Evolutionary conservation across 2,113 vertebrate species (phyloP).

Genomic region (Cercocebus atys): DNA sequence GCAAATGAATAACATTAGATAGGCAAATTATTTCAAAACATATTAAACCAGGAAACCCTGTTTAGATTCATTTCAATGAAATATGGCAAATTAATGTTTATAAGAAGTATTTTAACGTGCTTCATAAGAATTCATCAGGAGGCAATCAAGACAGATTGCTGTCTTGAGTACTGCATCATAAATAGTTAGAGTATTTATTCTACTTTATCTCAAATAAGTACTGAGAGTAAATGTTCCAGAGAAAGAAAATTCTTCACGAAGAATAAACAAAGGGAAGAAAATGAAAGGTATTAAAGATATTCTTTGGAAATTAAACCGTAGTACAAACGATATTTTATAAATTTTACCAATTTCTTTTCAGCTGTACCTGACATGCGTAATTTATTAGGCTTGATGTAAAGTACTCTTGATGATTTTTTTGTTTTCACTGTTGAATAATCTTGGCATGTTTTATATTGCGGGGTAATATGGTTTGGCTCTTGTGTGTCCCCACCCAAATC

Average conservation of each 20-base stretch:
- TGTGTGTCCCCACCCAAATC: too few species aligned
- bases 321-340: background rate
- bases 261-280: background rate
- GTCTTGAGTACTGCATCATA: constrained; percentile 33
- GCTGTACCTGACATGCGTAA: background rate
- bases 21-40: constrained; percentile 29
- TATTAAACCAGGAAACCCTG: constrained; percentile 30
- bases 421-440: background rate
- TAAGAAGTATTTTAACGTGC: constrained; percentile 62
- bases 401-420: background rate
- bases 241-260: background rate
- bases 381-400: background rate
- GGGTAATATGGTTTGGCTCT: too few species aligned
- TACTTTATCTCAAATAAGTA: constrained; percentile 57
- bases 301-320: constrained; percentile 13
- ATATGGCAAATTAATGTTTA: constrained; percentile 59
- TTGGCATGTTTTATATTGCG: background rate
- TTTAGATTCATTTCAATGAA: constrained; percentile 52
- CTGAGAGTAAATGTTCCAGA: constrained; percentile 52
- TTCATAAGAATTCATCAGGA: constrained; percentile 63
- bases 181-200: constrained; percentile 59
- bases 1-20: background rate
- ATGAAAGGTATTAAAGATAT: constrained; percentile 24
- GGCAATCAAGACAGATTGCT: constrained; percentile 61
- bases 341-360: background rate